Base-by-base conservation (phyloP, 2,888 invertebrate genomes). In the Crocallis elinguaria region DNA sequence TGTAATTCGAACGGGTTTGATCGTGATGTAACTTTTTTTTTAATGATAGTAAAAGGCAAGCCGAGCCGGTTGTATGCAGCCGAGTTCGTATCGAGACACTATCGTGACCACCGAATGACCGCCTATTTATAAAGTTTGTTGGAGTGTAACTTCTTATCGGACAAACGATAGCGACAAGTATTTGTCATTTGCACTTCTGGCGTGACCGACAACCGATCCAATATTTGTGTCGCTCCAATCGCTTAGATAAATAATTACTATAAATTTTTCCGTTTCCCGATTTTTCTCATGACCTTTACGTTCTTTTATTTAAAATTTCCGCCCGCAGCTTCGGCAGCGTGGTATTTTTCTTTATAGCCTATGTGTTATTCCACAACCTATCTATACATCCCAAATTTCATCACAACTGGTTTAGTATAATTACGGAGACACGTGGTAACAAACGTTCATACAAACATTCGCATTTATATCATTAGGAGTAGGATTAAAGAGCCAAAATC, bases 91-190 rank as follows among this genome's bases (percentile, higher is more conserved):
- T 69, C 66, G 64, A 73, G 68, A 66, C 66, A 79, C 79, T 82
- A 74, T 75, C 68, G 74, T 54, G 57, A 46, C 56, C 57, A 61
- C 67, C 63, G 72, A 69, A 69, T 75, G 74, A 67, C 71, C 72
- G 75, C 72, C 50, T 81, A 80, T 83, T 79, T 85, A 82, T 83
- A 77, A 79, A 77, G 77, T 70, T 62, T 60, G 63, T 67, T 73
- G 61, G 71, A 82, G 79, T 84, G 78, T 72, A 67, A 73, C 74
- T 69, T 67, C 74, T 87, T 88, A 88, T 89, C 89, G 83, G 81
- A 37, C 86, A 78, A 64, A 12, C 33, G 86, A 88, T 89, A 88
- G 86, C 73, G 53, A 61, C 58, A 63, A 76, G 75, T 53, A 59
- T 51, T 59, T 80, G 81, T 87, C 84, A 86, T 81, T 82, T 77